Base-by-base conservation (phyloP, 2,113 vertebrate genomes). In the Seriola quinqueradiata region DNA sequence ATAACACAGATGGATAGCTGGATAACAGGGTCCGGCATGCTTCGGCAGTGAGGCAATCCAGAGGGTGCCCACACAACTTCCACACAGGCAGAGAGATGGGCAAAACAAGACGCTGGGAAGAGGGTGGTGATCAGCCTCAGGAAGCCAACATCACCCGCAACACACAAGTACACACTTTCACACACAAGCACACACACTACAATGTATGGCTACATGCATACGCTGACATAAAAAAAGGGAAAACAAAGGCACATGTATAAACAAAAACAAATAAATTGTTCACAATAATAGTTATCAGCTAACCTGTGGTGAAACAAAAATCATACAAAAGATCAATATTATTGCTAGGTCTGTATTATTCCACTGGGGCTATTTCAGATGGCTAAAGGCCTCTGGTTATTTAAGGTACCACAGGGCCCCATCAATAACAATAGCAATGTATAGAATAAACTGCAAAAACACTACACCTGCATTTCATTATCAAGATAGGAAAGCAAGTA, bases 1-100 rank as follows among this genome's bases (percentile, higher is more conserved):
- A 95, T 95, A 95, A 92, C 92, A 92, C 93, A 96, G 95, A 95
- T 95, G 93, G 93, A 95, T 95, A 92, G 93, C 92, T 87, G 86
- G 94, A 95, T 95, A 94, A 95, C 91, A 95, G 93, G 93, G 94
- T 94, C 94, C 93, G 90, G 93, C 94, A 94, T 95, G 95, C 93
- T 94, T 93, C 88, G 86, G 89, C 87, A 59, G 87, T 94, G 92
- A 95, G 93, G 93, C 93, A 95, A 95, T 95, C 93, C 93, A 93
- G 95, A 94, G 93, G 94, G 93, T 94, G 92, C 95, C 95, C 93
- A 95, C 93, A 95, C 93, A 93, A 95, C 95, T 94, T 94, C 91
- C 92, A 94, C 91, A 93, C 89, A 92, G 94, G 92, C 90, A 63
- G 92, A 90, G 92, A 92, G 91, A 89, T 32, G 87, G 89, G 85